phyloP scores from a whole-genome alignment of 2,888 invertebrate species.

The Ornithoptera alexandrae region DNA sequence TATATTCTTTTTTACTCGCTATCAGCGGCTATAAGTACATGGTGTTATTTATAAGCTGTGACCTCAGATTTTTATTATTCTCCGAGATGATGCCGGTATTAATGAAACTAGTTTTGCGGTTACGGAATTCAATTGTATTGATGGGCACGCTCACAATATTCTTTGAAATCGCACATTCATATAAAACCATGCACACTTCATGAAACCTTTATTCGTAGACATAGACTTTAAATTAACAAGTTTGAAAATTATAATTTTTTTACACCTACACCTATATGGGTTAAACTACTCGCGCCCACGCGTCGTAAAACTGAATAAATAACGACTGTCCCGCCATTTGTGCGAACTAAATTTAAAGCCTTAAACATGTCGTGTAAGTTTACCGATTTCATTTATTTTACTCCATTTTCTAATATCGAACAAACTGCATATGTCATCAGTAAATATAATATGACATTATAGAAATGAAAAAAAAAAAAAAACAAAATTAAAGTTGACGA shows the following conservation, averaged over 20 bases:
- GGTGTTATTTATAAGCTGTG: constrained; percentile 32
- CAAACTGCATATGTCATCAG: too few relatives aligned
- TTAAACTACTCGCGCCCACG: constrained; percentile 25
- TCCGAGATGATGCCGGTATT: constrained; percentile 31
- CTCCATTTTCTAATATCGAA: too few relatives aligned
- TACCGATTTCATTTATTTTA: not conserved
- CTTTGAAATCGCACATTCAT: constrained; percentile 34
- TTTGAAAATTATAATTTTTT: constrained; percentile 5
- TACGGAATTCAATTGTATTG: constrained; percentile 35
- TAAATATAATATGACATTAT: too few relatives aligned
- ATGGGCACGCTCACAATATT: constrained; percentile 31
- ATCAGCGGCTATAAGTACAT: constrained; percentile 5
- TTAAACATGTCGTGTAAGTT: constrained; percentile 42
- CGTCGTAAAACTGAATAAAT: constrained; percentile 43
- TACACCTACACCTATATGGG: constrained; percentile 7
- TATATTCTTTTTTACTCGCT: constrained; percentile 3
- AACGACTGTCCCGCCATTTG: constrained; percentile 44
- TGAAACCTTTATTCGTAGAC: not conserved
- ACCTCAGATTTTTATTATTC: constrained; percentile 38
- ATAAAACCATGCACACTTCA: not conserved
- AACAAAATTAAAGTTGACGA: too few relatives aligned
- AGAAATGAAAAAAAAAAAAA: too few relatives aligned
- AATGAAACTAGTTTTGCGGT: constrained; percentile 40
- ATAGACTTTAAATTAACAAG: not conserved
- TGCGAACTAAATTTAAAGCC: constrained; percentile 42